phyloP scores from a whole-genome alignment of 2,797 vertebrate genomes.

The Gastrophryne carolinensis region DNA sequence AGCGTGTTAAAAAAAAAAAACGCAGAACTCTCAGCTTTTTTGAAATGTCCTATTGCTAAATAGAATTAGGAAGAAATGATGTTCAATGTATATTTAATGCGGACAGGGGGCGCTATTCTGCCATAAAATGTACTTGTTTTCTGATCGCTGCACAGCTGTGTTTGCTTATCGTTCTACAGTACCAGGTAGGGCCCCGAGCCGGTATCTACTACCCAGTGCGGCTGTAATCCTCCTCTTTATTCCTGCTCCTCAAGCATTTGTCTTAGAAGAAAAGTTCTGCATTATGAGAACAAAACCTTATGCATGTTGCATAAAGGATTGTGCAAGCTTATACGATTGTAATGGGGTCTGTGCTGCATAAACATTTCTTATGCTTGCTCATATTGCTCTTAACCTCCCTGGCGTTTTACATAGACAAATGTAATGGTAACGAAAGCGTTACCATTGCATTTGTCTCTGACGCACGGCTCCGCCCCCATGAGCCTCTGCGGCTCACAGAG shows the following conservation, averaged over 20 bases:
- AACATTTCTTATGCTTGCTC: too few species aligned
- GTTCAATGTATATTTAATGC: background rate
- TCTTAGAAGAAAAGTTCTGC: background rate
- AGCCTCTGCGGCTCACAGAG: too few species aligned
- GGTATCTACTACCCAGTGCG: background rate
- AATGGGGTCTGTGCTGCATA: too few species aligned
- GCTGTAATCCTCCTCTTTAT: background rate
- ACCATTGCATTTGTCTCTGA: too few species aligned
- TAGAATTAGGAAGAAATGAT: background rate
- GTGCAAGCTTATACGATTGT: too few species aligned
- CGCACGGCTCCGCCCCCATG: too few species aligned
- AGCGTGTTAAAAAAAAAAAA: background rate
- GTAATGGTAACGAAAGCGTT: too few species aligned
- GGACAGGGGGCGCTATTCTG: constrained; percentile 21
- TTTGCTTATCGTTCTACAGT: too few species aligned
- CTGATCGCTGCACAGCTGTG: background rate
- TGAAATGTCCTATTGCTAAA: background rate
- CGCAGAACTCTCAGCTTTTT: background rate
- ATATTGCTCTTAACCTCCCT: too few species aligned
- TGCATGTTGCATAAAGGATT: too few species aligned
- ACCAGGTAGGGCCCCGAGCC: background rate
- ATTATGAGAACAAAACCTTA: too few species aligned
- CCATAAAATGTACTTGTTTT: background rate
- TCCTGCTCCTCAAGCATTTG: background rate
- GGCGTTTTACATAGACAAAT: too few species aligned